phyloP scores from a whole-genome alignment of 2,797 vertebrate species.

The Fratercula arctica region DNA sequence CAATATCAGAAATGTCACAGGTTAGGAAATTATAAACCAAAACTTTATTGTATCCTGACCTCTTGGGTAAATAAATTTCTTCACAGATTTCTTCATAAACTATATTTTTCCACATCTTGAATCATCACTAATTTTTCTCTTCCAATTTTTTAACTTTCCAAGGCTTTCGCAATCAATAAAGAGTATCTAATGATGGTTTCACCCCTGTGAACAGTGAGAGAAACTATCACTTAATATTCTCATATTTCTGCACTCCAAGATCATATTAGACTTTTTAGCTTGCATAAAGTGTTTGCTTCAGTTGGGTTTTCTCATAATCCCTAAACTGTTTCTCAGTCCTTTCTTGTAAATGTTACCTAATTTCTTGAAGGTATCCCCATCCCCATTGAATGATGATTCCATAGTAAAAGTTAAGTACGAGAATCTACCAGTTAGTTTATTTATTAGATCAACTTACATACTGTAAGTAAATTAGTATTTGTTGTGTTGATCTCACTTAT shows the following conservation, averaged over 20 bases:
- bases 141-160: neutral
- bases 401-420: neutral
- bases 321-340: neutral
- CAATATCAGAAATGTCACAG: neutral
- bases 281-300: neutral
- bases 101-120: neutral
- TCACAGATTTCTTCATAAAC: neutral
- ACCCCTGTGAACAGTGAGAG: neutral
- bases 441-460: neutral
- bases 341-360: neutral
- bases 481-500: neutral
- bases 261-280: neutral
- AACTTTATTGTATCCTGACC: neutral
- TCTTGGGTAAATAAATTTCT: neutral
- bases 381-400: neutral
- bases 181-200: neutral
- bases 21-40: neutral
- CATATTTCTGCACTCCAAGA: neutral
- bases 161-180: neutral
- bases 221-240: neutral
- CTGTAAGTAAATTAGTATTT: neutral
- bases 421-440: neutral
- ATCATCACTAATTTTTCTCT: neutral
- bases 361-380: neutral
- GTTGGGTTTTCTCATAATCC: neutral